Evolutionary conservation across 2,888 invertebrate genomes (phyloP).

Genomic region (Drosophila leonis): DNA sequence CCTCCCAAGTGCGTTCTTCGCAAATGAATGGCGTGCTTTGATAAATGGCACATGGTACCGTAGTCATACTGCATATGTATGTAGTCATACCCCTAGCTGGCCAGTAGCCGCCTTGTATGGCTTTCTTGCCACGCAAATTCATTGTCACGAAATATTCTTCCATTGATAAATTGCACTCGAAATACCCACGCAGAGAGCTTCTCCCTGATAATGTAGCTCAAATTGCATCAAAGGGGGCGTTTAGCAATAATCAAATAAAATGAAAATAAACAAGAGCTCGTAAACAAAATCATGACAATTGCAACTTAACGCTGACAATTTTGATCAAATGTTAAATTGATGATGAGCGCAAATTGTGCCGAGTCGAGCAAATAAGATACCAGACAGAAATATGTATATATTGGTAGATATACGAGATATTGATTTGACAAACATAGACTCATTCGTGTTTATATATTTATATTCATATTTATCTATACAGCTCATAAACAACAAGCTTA

Average conservation of each 20-base stretch:
- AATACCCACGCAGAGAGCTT: conserved; percentile 10
- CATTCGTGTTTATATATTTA: not conserved
- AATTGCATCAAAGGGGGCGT: conserved; percentile 48
- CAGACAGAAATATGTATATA: not conserved
- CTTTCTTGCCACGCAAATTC: conserved; percentile 51
- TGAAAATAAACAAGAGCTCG: not conserved
- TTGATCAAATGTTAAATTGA: conserved; percentile 26
- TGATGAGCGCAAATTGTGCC: conserved; percentile 1
- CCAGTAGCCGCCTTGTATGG: conserved; percentile 47
- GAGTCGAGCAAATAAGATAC: not conserved
- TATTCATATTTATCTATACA: not conserved
- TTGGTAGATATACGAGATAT: not conserved
- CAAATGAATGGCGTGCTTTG: conserved; percentile 64
- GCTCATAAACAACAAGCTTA: not conserved
- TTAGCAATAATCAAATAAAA: conserved; percentile 1
- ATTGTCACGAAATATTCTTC: conserved; percentile 38
- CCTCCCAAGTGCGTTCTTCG: conserved; percentile 35
- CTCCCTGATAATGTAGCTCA: conserved; percentile 19
- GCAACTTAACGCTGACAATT: conserved; percentile 32
- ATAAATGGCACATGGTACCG: conserved; percentile 57
- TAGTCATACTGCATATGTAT: not conserved
- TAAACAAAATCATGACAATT: conserved; percentile 23
- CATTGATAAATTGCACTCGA: conserved; percentile 45
- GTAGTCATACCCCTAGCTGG: not conserved
- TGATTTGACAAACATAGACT: not conserved